Percentiles rank a stretch among this genome's conserved stretches.
Conservation (phyloP, 2,888 invertebrate genomes). For the Chorisops tibialis region DNA sequence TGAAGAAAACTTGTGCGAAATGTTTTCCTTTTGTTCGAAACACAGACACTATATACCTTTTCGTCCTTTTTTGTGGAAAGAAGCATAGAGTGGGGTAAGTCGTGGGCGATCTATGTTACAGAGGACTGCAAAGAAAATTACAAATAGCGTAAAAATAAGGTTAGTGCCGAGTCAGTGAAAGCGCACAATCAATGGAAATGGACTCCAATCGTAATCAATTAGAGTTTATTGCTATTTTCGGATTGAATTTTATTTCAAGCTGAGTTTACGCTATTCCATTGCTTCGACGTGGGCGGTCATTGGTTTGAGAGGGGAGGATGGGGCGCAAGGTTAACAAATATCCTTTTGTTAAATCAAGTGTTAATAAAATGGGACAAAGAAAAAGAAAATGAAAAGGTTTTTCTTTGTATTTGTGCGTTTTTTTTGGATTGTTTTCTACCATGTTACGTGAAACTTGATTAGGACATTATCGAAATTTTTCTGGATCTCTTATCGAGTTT, state of each 20-base stretch:
- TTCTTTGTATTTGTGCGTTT: no score
- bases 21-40: constrained; percentile 24
- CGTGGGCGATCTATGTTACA: not conserved
- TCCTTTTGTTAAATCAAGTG: constrained; percentile 20
- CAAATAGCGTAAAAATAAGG: constrained; percentile 15
- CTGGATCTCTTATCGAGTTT: no score
- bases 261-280: not conserved
- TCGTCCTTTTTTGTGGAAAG: constrained; percentile 6
- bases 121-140: not conserved
- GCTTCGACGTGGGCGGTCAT: not conserved
- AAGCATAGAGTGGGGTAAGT: not conserved
- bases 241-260: constrained; percentile 9
- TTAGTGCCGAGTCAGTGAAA: constrained; percentile 25
- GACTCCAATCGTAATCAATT: constrained; percentile 23
- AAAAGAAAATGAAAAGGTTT: not conserved
- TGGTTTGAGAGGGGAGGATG: not conserved
- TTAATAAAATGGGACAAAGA: not conserved
- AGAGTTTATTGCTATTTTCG: constrained; percentile 21
- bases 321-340: constrained; percentile 13
- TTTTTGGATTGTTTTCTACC: no score
- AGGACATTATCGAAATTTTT: no score
- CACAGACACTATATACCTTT: constrained; percentile 8
- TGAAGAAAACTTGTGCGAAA: constrained; percentile 19
- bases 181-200: constrained; percentile 13
- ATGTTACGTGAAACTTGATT: no score